phyloP scores from a whole-genome alignment of 2,113 vertebrate genomes.

The Sturnus vulgaris region DNA sequence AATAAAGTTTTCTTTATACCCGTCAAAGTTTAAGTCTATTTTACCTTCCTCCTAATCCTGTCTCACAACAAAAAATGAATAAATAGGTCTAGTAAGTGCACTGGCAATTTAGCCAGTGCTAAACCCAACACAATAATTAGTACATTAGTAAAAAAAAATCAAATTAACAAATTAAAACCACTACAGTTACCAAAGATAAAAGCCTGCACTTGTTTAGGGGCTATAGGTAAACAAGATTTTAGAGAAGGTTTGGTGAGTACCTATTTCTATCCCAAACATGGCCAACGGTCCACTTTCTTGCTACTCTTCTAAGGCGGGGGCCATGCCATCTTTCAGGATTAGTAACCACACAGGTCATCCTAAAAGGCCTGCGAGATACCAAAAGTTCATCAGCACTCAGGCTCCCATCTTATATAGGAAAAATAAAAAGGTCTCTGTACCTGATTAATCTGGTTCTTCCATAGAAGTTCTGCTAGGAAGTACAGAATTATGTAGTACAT shows the following conservation, averaged over 20 bases:
- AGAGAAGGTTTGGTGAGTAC: background rate
- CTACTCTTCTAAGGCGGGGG: background rate
- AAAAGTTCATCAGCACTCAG: background rate
- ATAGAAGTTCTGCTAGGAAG: background rate
- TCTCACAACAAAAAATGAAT: too few species aligned
- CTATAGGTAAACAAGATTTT: background rate
- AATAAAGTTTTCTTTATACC: too few species aligned
- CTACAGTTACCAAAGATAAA: background rate
- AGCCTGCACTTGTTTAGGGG: background rate
- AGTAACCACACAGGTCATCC: background rate
- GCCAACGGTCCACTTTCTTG: background rate
- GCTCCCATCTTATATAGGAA: background rate
- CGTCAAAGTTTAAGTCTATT: too few species aligned
- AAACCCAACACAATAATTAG: too few species aligned
- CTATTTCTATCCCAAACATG: background rate
- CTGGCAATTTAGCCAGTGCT: too few species aligned
- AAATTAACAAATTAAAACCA: too few species aligned
- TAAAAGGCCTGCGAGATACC: background rate
- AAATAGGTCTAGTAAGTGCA: too few species aligned
- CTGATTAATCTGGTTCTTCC: background rate
- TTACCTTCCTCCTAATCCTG: too few species aligned
- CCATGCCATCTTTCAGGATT: background rate
- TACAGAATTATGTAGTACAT: background rate
- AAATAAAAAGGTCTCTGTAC: background rate
- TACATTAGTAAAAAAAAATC: too few species aligned